A percentile compares a stretch with the other conserved stretches of the same genome.
Evolutionary conservation across 2,888 invertebrate genomes (phyloP).

Genomic region (Drosophila infuscata): DNA sequence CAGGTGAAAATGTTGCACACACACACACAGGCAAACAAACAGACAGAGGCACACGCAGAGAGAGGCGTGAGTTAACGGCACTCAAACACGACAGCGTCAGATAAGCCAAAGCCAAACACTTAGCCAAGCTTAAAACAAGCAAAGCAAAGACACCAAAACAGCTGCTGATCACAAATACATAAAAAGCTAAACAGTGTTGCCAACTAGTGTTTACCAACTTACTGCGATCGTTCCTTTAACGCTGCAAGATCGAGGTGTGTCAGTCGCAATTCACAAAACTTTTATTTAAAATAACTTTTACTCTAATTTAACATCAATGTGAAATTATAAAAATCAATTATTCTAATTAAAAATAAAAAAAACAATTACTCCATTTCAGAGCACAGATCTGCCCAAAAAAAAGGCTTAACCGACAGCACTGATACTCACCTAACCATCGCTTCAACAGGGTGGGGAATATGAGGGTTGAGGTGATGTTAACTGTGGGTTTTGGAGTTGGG

Average conservation of each 20-base stretch:
- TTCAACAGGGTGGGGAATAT: conserved; percentile 20
- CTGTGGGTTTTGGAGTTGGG: background rate
- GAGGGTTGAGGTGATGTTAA: background rate
- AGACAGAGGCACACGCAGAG: conserved; percentile 15
- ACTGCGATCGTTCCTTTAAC: background rate
- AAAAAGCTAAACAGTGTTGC: background rate
- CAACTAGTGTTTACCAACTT: background rate
- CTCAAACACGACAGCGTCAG: conserved; percentile 49
- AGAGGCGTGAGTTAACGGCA: conserved; percentile 64
- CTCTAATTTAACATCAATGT: background rate
- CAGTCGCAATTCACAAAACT: background rate
- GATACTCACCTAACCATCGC: background rate
- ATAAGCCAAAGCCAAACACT: conserved; percentile 28
- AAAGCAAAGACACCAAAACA: background rate
- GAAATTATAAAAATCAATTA: background rate
- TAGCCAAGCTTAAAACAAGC: background rate
- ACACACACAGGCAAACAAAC: conserved; percentile 24
- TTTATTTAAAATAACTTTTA: background rate
- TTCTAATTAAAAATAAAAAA: background rate
- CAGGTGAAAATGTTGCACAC: conserved; percentile 68
- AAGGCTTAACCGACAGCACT: background rate
- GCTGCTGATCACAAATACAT: conserved; percentile 23
- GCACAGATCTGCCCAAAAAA: background rate
- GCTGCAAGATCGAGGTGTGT: background rate
- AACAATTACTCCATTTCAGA: background rate